Conservation (phyloP, 2,888 invertebrate genomes). For the Hofmannophila pseudospretella region DNA sequence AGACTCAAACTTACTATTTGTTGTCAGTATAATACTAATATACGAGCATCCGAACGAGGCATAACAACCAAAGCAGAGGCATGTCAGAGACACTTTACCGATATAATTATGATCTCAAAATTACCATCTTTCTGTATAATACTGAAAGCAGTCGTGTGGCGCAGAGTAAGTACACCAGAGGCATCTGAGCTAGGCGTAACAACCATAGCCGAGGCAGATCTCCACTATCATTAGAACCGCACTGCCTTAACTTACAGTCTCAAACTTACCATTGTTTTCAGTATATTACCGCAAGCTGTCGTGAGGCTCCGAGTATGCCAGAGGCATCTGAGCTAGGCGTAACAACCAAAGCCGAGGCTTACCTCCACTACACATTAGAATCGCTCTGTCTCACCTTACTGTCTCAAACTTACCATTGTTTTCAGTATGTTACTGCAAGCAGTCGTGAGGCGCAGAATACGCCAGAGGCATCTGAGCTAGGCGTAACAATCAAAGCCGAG, state of each 20-base stretch:
- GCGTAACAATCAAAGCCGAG: constrained; percentile 87
- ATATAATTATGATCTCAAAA: too few relatives aligned
- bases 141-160: constrained; percentile 87
- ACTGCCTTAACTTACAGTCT: too few relatives aligned
- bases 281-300: constrained; percentile 87
- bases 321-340: constrained; percentile 85
- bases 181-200: constrained; percentile 85
- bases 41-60: constrained; percentile 86
- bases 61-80: constrained; percentile 88
- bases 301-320: constrained; percentile 86
- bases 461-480: constrained; percentile 87
- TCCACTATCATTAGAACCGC: too few relatives aligned
- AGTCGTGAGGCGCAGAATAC: constrained; percentile 86
- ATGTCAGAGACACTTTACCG: too few relatives aligned
- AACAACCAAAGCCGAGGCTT: constrained; percentile 88
- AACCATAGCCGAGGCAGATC: constrained; percentile 87
- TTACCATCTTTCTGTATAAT: constrained; percentile 81
- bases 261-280: constrained; percentile 75
- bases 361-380: constrained; percentile 67
- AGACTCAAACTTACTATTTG: constrained; percentile 79
- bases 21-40: constrained; percentile 82
- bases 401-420: constrained; percentile 77
- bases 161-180: constrained; percentile 86
- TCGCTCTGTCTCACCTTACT: too few relatives aligned
- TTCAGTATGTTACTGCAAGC: constrained; percentile 84